phyloP scores from a whole-genome alignment of 1,140 invertebrate species.

The Tetragnatha versicolor region DNA sequence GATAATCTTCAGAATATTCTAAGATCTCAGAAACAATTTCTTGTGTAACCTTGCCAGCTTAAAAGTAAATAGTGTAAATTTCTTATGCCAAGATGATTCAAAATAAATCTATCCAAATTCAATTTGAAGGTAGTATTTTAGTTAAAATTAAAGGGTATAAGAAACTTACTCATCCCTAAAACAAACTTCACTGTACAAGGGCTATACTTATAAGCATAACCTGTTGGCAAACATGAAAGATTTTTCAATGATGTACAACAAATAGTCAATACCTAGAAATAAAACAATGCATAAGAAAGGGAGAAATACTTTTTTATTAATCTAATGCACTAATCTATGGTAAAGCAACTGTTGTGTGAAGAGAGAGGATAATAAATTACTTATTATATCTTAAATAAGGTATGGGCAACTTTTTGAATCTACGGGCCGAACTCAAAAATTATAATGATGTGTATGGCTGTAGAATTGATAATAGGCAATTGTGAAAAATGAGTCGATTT shows the following conservation, averaged over 20 bases:
- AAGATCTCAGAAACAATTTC: constrained; percentile 23
- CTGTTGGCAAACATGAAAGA: not conserved
- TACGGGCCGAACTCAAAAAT: not conserved
- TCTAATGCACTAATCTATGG: not conserved
- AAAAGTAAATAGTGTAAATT: not conserved
- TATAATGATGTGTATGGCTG: not conserved
- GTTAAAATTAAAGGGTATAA: not conserved
- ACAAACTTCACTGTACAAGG: constrained; percentile 10
- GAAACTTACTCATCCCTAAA: constrained; percentile 22
- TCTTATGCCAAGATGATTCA: not conserved
- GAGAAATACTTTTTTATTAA: not conserved
- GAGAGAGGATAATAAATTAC: not conserved
- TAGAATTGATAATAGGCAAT: too few species aligned
- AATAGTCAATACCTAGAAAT: not conserved
- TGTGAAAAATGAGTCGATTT: too few species aligned
- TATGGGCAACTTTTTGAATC: not conserved
- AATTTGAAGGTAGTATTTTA: not conserved
- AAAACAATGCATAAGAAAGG: not conserved
- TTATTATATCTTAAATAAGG: not conserved
- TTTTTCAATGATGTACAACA: constrained; percentile 26
- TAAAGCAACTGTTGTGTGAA: not conserved
- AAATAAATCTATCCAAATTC: not conserved
- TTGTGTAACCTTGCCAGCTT: constrained; percentile 36
- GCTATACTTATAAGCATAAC: constrained; percentile 15
- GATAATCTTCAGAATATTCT: not conserved